Evolutionary conservation across 1,140 invertebrate species (phyloP), one percentile per base, ranked within the genome.

Genomic region (Antheraea mylitta): DNA sequence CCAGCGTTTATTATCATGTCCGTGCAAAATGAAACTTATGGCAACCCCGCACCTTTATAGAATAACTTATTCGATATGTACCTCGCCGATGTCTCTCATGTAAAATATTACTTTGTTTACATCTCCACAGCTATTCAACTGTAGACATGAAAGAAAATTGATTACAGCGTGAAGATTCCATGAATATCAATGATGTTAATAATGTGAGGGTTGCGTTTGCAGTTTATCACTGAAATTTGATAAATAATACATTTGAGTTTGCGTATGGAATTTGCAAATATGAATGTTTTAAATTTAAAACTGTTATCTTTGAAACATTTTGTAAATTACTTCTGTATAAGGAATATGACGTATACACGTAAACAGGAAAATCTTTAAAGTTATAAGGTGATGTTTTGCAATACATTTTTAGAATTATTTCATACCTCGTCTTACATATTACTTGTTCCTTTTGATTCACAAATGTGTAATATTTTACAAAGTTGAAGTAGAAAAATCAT

Each of bases 151-250:
- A 69, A 48, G 67, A 67, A 69, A 67, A 66, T 67, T 69, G 68
- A 73, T 69, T 73, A 69, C 58, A 64, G n/a, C 53, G 48, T 37
- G 66, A 60, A 65, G 62, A 64, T 69, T 63, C 42, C 59, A 69
- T 73, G 71, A 73, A 69, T 73, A 73, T 69, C 67, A 73, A 73
- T 73, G 64, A 69, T 67, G 36, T 59, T 73, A 69, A 73, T 73
- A 61, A 72, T 22, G 37, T 45, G 18, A n/a, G 30, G 18, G 59
- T 36, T 13, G 45, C 13, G 13, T 53, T 53, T 53, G 45, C 45
- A 53, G 59, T 22, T 19, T 36, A 61, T 61, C 16, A 61, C 19
- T 61, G 59, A 61, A 61, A 61, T 36, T 11, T 18, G 59, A 61
- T 61, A 61, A 42, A 42, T 42, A 61, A 61, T 22, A 61, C 30